These are phyloP conservation scores for Metalampra italica DNA, from an alignment of 2,888 invertebrate species.

Conservation along the genomic window DNA sequence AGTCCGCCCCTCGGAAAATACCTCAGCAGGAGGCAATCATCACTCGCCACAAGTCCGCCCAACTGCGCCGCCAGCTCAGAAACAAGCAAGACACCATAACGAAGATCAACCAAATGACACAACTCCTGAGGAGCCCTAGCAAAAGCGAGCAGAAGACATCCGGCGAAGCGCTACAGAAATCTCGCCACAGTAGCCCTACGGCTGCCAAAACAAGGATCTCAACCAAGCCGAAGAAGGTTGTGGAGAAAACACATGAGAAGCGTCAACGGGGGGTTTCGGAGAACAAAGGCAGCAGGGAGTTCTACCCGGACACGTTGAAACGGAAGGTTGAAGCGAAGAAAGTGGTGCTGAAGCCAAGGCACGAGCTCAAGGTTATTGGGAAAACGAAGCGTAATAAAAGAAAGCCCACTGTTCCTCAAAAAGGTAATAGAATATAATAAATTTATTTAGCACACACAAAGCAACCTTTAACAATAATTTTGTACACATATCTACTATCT, in stretches of 20 bases:
- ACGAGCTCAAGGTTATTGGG: constrained; percentile 39
- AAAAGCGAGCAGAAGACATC: constrained; percentile 15
- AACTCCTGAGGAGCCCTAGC: constrained; percentile 20
- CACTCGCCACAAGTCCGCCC: constrained; percentile 41
- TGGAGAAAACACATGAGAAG: constrained; percentile 1
- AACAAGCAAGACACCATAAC: constrained; percentile 22
- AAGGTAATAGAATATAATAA: too few relatives aligned
- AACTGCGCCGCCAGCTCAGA: constrained; percentile 28
- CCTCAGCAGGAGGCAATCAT: constrained; percentile 34
- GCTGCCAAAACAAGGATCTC: constrained; percentile 7
- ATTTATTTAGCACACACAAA: too few relatives aligned
- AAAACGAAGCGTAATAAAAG: constrained; percentile 39
- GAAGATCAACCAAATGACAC: constrained; percentile 14
- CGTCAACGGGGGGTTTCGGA: neutral
- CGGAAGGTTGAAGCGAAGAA: constrained; percentile 31
- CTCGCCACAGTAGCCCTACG: neutral
- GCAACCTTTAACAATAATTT: too few relatives aligned
- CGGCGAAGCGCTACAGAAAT: neutral
- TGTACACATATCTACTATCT: too few relatives aligned
- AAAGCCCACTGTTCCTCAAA: constrained; percentile 40
- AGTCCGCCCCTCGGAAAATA: constrained; percentile 13
- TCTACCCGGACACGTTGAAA: constrained; percentile 44
- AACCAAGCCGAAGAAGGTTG: constrained; percentile 10
- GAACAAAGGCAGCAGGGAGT: constrained; percentile 19
- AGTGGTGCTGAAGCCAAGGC: constrained; percentile 40